Base-by-base conservation (phyloP, 1,140 invertebrate genomes). In the Antheraea mylitta region DNA sequence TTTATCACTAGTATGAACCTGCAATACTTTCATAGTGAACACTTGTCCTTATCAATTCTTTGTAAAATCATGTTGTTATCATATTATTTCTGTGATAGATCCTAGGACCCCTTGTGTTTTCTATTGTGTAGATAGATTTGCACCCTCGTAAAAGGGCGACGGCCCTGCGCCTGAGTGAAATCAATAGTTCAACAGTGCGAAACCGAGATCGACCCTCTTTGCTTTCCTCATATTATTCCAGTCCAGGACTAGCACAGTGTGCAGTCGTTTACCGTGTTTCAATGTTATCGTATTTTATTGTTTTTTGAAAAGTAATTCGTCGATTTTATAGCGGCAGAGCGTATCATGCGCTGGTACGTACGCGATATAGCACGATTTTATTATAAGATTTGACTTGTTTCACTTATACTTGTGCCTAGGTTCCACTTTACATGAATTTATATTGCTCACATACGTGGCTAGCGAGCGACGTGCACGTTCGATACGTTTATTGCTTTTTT, bases 251-350 rank as follows among this genome's bases (percentile, higher is more conserved):
- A 66, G 59, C 19, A 59, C 76, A 79, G 76, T 80, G 62, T 68
- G 74, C 74, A 64, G 61, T 64, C 68, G 79, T 70, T 61, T 81
- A 79, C 60, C 18, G 77, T 69, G 69, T 66, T 74, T 70, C 71
- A 73, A 80, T 69, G 80, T 90, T 91, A 90, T 90, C 87, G 86
- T 53, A 77, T 88, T 91, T 91, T 90, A 90, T 90, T 83, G 86
- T 85, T 87, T 84, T 85, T 18, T 68, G 70, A 79, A 86, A 89
- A 91, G 81, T 90, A 89, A 90, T 87, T 85, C 76, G 72, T 67
- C 58, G 59, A 71, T 76, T 81, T 91, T 89, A 80, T 78, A 81
- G 76, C 81, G 76, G 67, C 76, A 68, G 75, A 66, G 71, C 79
- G 78, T 77, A 82, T 81, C 78, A 91, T 91, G 89, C 89, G 82